A percentile compares a stretch with the other conserved stretches of the same genome.
These are phyloP conservation scores for Cisticola juncidis DNA, from an alignment of 2,113 vertebrate genomes.

Conservation along the genomic window DNA sequence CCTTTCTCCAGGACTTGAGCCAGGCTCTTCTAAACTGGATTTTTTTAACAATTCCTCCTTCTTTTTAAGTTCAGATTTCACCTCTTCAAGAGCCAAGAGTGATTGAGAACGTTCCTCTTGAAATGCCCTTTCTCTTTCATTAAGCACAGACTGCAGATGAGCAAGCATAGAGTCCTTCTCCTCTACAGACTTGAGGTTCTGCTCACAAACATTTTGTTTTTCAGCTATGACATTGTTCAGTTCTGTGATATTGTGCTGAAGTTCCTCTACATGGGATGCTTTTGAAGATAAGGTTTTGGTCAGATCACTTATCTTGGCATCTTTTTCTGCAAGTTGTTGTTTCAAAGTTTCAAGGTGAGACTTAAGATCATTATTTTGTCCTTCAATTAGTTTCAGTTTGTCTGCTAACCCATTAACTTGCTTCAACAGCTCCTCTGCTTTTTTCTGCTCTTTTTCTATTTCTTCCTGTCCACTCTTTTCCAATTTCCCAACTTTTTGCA, in stretches of 20 bases:
- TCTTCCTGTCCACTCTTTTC: constrained; percentile 73
- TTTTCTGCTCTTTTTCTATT: constrained; percentile 46
- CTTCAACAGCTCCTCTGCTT: constrained; percentile 40
- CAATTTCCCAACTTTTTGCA: constrained; percentile 78
- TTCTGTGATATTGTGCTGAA: constrained; percentile 34
- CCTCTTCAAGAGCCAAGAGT: constrained; percentile 62
- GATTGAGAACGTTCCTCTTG: constrained; percentile 63
- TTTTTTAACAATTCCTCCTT: constrained; percentile 50
- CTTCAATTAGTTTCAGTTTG: constrained; percentile 47
- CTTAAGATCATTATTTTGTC: constrained; percentile 49
- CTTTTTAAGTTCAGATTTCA: constrained; percentile 62
- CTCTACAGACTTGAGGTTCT: constrained; percentile 58
- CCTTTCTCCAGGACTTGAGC: not conserved
- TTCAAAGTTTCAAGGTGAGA: constrained; percentile 61
- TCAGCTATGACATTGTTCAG: constrained; percentile 62
- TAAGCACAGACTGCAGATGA: constrained; percentile 56
- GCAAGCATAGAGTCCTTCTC: constrained; percentile 71
- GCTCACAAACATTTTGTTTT: constrained; percentile 64
- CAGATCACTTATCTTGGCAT: constrained; percentile 57
- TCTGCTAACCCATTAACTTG: constrained; percentile 60
- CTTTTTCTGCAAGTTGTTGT: constrained; percentile 71
- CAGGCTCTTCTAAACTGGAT: not conserved
- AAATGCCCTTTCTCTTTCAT: constrained; percentile 55
- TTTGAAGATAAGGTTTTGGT: constrained; percentile 50
- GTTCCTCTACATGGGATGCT: constrained; percentile 18